A percentile compares a stretch with the other conserved stretches of the same genome.
Conservation (phyloP, 2,888 invertebrate species). For the Caenorhabditis imperialis region DNA sequence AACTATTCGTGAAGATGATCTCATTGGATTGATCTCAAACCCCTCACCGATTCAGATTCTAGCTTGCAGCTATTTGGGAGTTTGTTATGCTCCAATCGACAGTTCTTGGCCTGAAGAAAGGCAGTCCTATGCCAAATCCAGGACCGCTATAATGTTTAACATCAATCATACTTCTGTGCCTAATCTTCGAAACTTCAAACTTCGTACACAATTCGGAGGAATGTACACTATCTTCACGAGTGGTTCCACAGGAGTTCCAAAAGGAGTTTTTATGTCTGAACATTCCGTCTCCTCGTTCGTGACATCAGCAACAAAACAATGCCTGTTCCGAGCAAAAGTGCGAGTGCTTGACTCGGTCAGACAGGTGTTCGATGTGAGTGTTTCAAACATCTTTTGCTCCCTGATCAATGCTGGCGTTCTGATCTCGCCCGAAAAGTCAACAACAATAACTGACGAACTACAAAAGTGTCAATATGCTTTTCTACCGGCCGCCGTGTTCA, state of each 20-base stretch:
- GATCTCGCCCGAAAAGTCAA: conserved; percentile 33
- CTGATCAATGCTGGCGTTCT: conserved; percentile 60
- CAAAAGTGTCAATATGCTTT: conserved; percentile 61
- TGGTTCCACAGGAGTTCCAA: conserved; percentile 75
- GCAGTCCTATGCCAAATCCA: conserved; percentile 7
- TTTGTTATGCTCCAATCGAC: conserved; percentile 67
- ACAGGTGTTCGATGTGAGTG: conserved; percentile 71
- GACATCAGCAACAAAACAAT: conserved; percentile 58
- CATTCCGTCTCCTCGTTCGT: conserved; percentile 64
- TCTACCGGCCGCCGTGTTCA: conserved; percentile 72
- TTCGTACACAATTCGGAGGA: conserved; percentile 25
- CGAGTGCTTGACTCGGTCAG: conserved; percentile 69
- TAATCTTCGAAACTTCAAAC: conserved; percentile 17
- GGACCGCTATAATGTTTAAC: background rate
- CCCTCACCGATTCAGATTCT: conserved; percentile 36
- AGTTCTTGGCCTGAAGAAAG: conserved; percentile 55
- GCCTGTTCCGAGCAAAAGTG: conserved; percentile 49
- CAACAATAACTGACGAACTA: conserved; percentile 42
- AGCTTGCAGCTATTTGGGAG: conserved; percentile 50
- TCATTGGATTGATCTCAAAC: conserved; percentile 12
- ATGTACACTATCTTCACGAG: conserved; percentile 73
- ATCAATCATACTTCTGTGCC: background rate
- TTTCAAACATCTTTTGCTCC: conserved; percentile 71
- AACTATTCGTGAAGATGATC: conserved; percentile 39
- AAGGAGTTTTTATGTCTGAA: conserved; percentile 69